Conservation (phyloP, 2,113 vertebrate genomes). For the Tenebrosternarchus preto region DNA sequence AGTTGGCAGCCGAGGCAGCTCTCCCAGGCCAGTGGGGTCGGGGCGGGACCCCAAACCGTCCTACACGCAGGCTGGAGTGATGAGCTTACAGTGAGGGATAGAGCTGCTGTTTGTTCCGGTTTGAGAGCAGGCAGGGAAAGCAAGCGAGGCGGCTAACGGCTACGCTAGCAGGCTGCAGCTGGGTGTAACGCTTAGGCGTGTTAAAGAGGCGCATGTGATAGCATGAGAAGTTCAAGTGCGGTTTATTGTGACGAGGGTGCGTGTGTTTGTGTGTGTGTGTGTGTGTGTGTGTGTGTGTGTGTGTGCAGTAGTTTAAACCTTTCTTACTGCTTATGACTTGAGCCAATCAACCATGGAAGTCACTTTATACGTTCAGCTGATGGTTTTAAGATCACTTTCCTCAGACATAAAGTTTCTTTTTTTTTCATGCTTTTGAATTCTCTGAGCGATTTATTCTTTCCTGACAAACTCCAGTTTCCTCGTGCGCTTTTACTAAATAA, state of each 20-base stretch:
- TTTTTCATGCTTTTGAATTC: background rate
- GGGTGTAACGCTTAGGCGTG: slow-evolving; percentile 30
- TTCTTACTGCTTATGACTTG: background rate
- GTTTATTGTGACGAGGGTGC: slow-evolving; percentile 1
- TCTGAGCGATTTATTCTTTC: background rate
- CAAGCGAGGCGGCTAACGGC: background rate
- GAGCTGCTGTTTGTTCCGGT: too few relatives aligned
- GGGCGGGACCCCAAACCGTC: slow-evolving; percentile 78
- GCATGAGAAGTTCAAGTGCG: too few relatives aligned
- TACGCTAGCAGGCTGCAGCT: slow-evolving; percentile 28
- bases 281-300: slow-evolving; percentile 1
- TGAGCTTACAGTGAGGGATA: slow-evolving; percentile 79
- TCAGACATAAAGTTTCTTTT: background rate
- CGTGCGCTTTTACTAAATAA: background rate
- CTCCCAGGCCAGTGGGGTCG: too few relatives aligned
- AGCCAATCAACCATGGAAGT: too few relatives aligned
- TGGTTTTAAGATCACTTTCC: background rate
- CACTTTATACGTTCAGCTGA: background rate
- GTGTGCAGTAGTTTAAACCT: background rate
- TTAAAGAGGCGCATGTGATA: slow-evolving; percentile 20
- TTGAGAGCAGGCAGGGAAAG: background rate
- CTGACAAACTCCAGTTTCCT: slow-evolving; percentile 12
- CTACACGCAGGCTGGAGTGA: slow-evolving; percentile 69
- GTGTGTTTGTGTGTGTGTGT: slow-evolving; percentile 17
- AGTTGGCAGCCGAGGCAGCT: too few relatives aligned